phyloP scores from a whole-genome alignment of 1,140 invertebrate genomes.

The Notospermus geniculatus region DNA sequence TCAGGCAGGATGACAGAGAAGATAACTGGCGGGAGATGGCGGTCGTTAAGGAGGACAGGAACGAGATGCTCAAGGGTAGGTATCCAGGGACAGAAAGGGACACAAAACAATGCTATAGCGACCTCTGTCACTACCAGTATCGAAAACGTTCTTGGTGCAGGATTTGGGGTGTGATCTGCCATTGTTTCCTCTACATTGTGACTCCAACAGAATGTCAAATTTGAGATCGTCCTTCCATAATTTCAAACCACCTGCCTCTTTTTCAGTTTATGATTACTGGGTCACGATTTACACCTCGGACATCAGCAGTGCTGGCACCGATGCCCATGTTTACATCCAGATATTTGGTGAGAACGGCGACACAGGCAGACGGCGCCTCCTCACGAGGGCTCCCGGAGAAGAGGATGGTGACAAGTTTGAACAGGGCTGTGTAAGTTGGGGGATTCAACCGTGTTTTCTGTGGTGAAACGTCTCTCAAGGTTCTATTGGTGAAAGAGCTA shows the following conservation, averaged over 20 bases:
- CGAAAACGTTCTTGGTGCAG: too few relatives aligned
- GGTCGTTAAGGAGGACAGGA: neutral
- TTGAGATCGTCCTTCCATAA: too few relatives aligned
- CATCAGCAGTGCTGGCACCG: constrained; percentile 33
- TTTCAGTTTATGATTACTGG: constrained; percentile 35
- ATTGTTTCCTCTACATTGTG: too few relatives aligned
- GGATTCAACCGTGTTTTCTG: too few relatives aligned
- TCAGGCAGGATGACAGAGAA: neutral
- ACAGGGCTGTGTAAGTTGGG: constrained; percentile 35
- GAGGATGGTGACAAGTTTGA: constrained; percentile 36
- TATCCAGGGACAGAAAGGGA: too few relatives aligned
- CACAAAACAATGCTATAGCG: too few relatives aligned
- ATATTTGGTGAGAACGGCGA: constrained; percentile 41
- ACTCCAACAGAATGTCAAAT: too few relatives aligned
- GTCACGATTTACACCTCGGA: constrained; percentile 35
- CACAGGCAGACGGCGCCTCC: constrained; percentile 34
- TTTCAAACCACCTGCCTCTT: neutral
- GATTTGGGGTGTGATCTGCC: too few relatives aligned
- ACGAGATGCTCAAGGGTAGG: constrained; percentile 6
- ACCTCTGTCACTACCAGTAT: too few relatives aligned
- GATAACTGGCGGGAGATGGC: constrained; percentile 2
- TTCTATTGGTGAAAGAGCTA: too few relatives aligned
- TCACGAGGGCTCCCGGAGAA: constrained; percentile 19
- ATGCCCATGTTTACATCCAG: constrained; percentile 37
- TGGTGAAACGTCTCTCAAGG: too few relatives aligned